phyloP scores from a whole-genome alignment of 2,797 vertebrate genomes.

The Squalus acanthias region DNA sequence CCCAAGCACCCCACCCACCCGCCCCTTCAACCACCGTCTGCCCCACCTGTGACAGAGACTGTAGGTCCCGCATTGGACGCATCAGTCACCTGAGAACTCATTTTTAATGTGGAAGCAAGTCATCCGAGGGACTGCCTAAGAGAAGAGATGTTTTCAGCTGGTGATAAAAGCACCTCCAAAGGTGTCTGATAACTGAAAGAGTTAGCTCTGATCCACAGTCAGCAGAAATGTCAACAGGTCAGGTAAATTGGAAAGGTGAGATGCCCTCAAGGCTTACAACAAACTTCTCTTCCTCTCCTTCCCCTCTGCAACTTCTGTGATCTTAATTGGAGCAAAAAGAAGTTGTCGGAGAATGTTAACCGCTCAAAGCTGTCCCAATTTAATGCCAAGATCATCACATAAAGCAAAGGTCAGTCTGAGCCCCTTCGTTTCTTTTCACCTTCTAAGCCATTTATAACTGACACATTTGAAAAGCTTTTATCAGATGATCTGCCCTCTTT shows the following conservation, averaged over 20 bases:
- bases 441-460: not conserved
- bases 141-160: too few relatives aligned
- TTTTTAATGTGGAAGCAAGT: too few relatives aligned
- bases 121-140: too few relatives aligned
- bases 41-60: too few relatives aligned
- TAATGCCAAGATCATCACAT: not conserved
- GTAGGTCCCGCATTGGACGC: too few relatives aligned
- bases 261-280: not conserved
- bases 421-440: not conserved
- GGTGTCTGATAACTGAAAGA: too few relatives aligned
- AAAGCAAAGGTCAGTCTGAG: not conserved
- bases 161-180: too few relatives aligned
- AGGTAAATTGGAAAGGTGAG: not conserved
- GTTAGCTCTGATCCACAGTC: not conserved
- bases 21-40: too few relatives aligned
- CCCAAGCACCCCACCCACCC: too few relatives aligned
- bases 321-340: not conserved
- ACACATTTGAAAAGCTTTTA: conserved; percentile 5
- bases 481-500: not conserved
- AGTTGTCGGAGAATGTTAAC: not conserved
- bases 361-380: not conserved
- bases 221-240: not conserved
- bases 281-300: not conserved
- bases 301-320: not conserved
- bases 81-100: too few relatives aligned